Evolutionary conservation across 2,797 vertebrate species (phyloP), one percentile per base, ranked within the genome.

Genomic region (Notoglanidium macrostoma): DNA sequence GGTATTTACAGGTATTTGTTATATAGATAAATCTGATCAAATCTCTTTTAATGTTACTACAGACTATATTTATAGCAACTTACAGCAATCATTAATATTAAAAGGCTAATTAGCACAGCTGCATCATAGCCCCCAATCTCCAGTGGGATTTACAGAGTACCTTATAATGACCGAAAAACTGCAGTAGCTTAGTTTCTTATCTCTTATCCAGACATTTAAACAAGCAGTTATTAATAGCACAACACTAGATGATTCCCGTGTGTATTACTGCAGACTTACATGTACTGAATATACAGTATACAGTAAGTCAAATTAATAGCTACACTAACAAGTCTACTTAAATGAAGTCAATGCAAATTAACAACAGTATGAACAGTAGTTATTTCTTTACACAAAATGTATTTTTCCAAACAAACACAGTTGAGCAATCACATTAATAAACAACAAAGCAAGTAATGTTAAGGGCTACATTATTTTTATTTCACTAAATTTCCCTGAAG

Each of bases 361-460:
- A 90, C 87, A 93, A 91, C 92, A 77, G 61, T 44, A 35, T 55
- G 35, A n/a, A 44, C 78, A 80, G 78, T 61, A 80, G 57, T 44
- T 80, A 46, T 44, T 80, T 63, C 23, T 80, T 80, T n/a, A 80
- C 23, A 61, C 55, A 80, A 80, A 80, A 44, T 59, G 55, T 63
- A 80, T 80, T 80, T 80, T 80, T 26, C 59, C 40, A 61, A 81
- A 95, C 95, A 92, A 93, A 92, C 95, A 95, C 94, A 96, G 95
- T 93, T 95, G 95, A 94, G 92, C 95, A 95, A 97, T 96, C 95
- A 96, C 94, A 94, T 95, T 96, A 95, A 96, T 96, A 96, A 96
- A 96, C 96, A 96, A 96, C 95, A 95, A 95, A 94, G 93, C 94
- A 95, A 94, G 95, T 95, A 95, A 95, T 95, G 93, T 95, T 97